These are phyloP conservation scores for Drymonia ruficornis DNA, from an alignment of 2,888 invertebrate genomes.

Conservation along the genomic window DNA sequence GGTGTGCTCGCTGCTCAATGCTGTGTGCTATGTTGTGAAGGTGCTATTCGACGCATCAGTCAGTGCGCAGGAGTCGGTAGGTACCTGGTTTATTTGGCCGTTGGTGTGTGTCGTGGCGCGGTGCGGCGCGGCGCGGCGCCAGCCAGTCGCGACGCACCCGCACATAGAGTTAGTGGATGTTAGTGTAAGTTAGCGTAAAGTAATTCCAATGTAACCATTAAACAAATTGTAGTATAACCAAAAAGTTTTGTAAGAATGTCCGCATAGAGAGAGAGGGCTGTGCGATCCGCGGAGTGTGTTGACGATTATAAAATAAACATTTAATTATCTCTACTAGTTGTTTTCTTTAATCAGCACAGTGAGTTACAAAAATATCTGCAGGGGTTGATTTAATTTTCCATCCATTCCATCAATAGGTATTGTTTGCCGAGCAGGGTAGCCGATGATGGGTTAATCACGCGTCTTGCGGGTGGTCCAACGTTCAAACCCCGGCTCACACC, in stretches of 20 bases:
- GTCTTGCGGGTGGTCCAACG: too few relatives aligned
- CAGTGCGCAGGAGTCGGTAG: conserved; percentile 3
- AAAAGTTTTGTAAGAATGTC: conserved; percentile 47
- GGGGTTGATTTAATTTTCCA: too few relatives aligned
- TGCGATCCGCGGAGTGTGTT: conserved; percentile 42
- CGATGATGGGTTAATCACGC: too few relatives aligned
- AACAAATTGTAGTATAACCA: conserved; percentile 49
- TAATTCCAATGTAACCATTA: conserved; percentile 48
- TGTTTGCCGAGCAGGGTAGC: too few relatives aligned
- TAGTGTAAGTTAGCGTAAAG: conserved; percentile 39
- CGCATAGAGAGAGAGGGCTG: conserved; percentile 32
- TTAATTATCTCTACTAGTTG: conserved; percentile 63
- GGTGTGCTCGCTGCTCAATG: conserved; percentile 48
- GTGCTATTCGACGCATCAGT: conserved; percentile 30
- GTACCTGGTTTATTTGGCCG: neutral
- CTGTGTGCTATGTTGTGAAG: conserved; percentile 18
- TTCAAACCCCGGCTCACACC: too few relatives aligned
- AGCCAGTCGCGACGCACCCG: conserved; percentile 13
- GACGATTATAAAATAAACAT: conserved; percentile 68
- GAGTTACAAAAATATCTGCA: too few relatives aligned
- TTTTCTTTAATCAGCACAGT: conserved; percentile 32
- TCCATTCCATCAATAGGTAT: too few relatives aligned
- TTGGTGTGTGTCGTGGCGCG: neutral
- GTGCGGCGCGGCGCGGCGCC: neutral
- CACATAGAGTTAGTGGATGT: conserved; percentile 41